Base-by-base conservation (phyloP, 92 coral and sea anemone genomes). In the Actinostola sp. region DNA sequence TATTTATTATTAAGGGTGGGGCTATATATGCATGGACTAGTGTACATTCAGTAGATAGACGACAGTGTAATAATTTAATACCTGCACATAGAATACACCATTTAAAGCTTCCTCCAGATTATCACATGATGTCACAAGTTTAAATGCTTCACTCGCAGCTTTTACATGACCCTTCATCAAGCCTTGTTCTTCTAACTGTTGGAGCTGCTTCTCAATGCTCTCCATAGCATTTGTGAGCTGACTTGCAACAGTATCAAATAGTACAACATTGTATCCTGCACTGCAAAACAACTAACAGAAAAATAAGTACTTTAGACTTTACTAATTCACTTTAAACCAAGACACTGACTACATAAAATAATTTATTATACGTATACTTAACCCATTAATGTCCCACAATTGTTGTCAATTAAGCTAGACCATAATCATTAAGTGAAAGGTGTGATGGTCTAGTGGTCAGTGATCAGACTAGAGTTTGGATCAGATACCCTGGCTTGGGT, bases 31-130 rank as follows among this genome's bases (percentile, higher is more conserved):
- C n/a, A n/a, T n/a, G n/a, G n/a, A n/a, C n/a, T n/a, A n/a, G n/a
- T n/a, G n/a, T n/a, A n/a, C n/a, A n/a, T n/a, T n/a, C n/a, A n/a
- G n/a, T n/a, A n/a, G n/a, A n/a, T n/a, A n/a, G n/a, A n/a, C n/a
- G n/a, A n/a, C n/a, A n/a, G n/a, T n/a, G n/a, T n/a, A 6, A 7
- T 16, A 2, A 6, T 46, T 13, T 6, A 1, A 4, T 46, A 91
- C 99, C 93, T 95, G 99, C 10, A 95, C 90, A 76, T 95, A 95
- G 52, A 95, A 82, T 20, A 88, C 99, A n/a, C 97, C 96, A 63
- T 88, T 89, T 39, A 95, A 51, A 39, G 96, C 88, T 54, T 83
- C 72, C 28, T 48, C 81, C 17, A 95, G 71, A 52, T 95, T 82
- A 70, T 80, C 87, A 70, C 86, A 80, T 25, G 93, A 76, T 38